A percentile compares a stretch with the other conserved stretches of the same genome.
These are phyloP conservation scores for Heliconius hewitsoni DNA, from an alignment of 1,140 invertebrate genomes.

Conservation along the genomic window DNA sequence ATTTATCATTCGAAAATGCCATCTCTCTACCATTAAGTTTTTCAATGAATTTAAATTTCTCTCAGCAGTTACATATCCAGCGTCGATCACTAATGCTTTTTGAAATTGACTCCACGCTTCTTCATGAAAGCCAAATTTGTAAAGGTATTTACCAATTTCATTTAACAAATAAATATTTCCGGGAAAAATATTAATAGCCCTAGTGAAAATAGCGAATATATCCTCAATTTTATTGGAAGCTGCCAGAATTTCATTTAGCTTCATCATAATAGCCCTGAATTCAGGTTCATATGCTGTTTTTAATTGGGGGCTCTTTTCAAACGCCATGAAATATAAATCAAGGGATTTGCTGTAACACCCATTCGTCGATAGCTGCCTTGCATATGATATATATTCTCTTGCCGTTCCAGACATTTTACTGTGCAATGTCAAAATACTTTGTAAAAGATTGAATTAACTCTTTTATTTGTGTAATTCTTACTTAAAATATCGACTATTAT, in stretches of 20 bases:
- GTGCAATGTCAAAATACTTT: not conserved
- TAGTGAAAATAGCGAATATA: constrained; percentile 61
- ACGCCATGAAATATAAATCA: constrained; percentile 63
- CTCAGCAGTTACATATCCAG: constrained; percentile 61
- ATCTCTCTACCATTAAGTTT: constrained; percentile 84
- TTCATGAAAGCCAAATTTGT: constrained; percentile 56
- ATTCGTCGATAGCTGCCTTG: constrained; percentile 46
- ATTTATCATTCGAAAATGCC: constrained; percentile 93
- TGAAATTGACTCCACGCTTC: constrained; percentile 71
- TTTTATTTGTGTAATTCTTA: not conserved
- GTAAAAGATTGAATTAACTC: not conserved
- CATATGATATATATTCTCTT: constrained; percentile 49
- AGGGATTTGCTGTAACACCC: constrained; percentile 59
- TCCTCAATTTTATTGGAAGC: constrained; percentile 55
- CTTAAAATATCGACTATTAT: not conserved
- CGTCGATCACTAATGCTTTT: constrained; percentile 55
- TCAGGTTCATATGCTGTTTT: constrained; percentile 52
- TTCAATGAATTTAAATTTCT: constrained; percentile 75
- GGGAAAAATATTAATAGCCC: constrained; percentile 60
- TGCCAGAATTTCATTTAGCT: constrained; percentile 50
- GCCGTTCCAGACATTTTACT: constrained; percentile 43
- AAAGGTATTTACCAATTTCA: constrained; percentile 68
- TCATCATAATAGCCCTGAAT: constrained; percentile 54
- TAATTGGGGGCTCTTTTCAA: constrained; percentile 55
- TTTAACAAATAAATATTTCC: constrained; percentile 59